Evolutionary conservation across 2,113 vertebrate species (phyloP), one percentile per base, ranked within the genome.

Genomic region (Gambusia holbrooki): DNA sequence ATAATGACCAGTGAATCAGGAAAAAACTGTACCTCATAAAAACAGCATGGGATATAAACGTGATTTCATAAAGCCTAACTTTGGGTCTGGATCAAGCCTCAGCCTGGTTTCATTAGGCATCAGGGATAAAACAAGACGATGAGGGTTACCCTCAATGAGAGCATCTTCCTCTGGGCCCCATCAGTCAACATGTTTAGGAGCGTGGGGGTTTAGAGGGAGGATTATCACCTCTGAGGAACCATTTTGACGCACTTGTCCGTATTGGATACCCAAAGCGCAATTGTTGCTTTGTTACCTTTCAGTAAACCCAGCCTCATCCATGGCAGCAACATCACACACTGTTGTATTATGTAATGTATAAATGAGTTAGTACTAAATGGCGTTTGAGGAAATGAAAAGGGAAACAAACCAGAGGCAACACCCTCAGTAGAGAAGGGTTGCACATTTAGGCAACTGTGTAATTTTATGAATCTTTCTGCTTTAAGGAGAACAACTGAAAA

Each of bases 241-340:
- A 91, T 93, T 92, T 93, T 90, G 86, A 90, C 64, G 83, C 85
- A 88, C 79, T 81, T 84, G 75, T 71, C 73, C 84, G 71, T 73
- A 71, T 75, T 79, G 74, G 74, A 66, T 72, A 71, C 66, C 80
- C 74, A 76, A 61, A 84, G 54, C 60, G 4, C 1, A 71, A 35
- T 62, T 33, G 68, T 71, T 32, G 77, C 27, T n/a, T 40, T 61
- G 60, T 63, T 62, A 32, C 4, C 17, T 19, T 19, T 69, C 69
- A 78, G 67, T 25, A 4, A 77, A 54, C 67, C 27, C 32, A 67
- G 29, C 69, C 42, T 29, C 4, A 10, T 40, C 69, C 72, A 3
- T 62, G 84, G 61, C 37, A n/a, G 19, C 54, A n/a, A 15, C 63
- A 72, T 5, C 14, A 62, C 5, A 17, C 71, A 69, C 30, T 33